A percentile compares a stretch with the other conserved stretches of the same genome.
These are phyloP conservation scores for Eupithecia exiguata DNA, from an alignment of 2,888 invertebrate species.

Conservation along the genomic window DNA sequence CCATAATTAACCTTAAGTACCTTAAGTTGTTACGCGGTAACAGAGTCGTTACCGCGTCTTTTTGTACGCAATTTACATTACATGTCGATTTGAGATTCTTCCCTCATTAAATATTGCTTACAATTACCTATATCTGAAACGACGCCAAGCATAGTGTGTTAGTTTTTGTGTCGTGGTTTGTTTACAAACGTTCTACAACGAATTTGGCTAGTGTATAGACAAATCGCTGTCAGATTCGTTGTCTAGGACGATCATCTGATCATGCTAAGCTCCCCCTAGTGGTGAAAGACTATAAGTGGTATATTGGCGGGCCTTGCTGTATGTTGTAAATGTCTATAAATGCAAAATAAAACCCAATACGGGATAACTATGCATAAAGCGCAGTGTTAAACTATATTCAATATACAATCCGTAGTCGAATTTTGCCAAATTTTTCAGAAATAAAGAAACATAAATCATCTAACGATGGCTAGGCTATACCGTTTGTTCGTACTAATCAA, in stretches of 20 bases:
- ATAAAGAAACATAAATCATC: background rate
- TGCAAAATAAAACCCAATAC: background rate
- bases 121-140: no score
- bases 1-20: no score
- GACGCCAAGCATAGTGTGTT: no score
- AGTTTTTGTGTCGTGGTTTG: no score
- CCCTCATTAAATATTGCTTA: no score
- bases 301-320: background rate
- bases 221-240: background rate
- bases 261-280: no score
- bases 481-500: background rate
- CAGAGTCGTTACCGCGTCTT: no score
- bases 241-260: no score
- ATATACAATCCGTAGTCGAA: background rate
- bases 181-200: no score
- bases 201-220: background rate
- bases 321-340: background rate
- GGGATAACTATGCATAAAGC: background rate
- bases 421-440: background rate
- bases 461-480: background rate
- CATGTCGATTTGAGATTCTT: no score
- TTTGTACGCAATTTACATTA: no score
- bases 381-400: background rate
- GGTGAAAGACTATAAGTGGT: background rate
- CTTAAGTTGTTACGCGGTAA: no score